Base-by-base conservation (phyloP, 2,113 vertebrate genomes). In the Vulpes ferrilata region DNA sequence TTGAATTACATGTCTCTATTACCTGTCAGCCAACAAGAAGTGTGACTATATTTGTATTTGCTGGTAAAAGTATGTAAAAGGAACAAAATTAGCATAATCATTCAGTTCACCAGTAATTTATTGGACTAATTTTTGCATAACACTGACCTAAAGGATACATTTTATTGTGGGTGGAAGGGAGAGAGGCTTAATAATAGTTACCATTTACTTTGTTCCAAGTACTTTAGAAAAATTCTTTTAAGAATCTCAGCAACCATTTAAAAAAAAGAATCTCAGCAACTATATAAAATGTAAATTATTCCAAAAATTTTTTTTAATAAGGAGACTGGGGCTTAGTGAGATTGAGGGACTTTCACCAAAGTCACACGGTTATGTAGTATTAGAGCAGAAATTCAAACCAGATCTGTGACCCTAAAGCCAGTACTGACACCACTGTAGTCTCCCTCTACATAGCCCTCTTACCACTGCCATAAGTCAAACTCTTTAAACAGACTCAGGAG, bases 21-120 rank as follows among this genome's bases (percentile, higher is more conserved):
- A 91, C 25, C n/a, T 74, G 60, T 74, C 59, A 96, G 62, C 6
- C 35, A 88, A 85, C 19, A 57, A 79, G 12, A 89, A 96, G 43
- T 92, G 32, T 87, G 38, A 80, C 30, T 90, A 2, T 95, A 38
- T 92, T 86, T 88, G 57, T 85, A 12, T 74, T 81, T 20, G 3
- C 5, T 65, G 8, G 17, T 15, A 86, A 64, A 91, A 95, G 15
- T 55, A 60, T 48, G 10, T 62, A 71, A 82, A 73, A 85, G 3
- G 17, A 83, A 73, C 32, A 11, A 87, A 2, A 25, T 95, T 93
- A 83, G 43, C n/a, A 35, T 78, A 60, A 82, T 84, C 27, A 78
- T 91, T 97, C 32, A 85, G 69, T 65, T 97, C 35, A 71, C 19
- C 19, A 65, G 82, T 92, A 90, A 90, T 92, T 74, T 87, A 60